Conservation (phyloP, 2,113 vertebrate species). For the Mesoclemmys tuberculata region DNA sequence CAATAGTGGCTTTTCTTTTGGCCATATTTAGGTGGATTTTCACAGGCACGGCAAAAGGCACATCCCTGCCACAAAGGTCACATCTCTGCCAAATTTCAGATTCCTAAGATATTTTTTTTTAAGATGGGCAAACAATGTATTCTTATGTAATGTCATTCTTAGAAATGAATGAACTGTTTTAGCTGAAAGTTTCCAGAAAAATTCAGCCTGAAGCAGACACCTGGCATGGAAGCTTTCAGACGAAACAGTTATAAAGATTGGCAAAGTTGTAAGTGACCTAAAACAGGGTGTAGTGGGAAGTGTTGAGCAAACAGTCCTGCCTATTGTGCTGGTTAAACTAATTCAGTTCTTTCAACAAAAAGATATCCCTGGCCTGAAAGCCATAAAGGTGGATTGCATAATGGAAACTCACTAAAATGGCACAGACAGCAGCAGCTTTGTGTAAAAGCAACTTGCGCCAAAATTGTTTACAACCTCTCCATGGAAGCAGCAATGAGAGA, state of each 20-base stretch:
- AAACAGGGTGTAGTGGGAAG: not conserved
- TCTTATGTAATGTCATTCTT: not conserved
- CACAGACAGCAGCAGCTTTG: fast-evolving
- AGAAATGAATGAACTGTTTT: not conserved
- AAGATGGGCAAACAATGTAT: not conserved
- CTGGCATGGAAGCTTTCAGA: not conserved
- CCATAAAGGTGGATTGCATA: not conserved
- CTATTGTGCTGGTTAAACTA: not conserved
- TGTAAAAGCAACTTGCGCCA: fast-evolving
- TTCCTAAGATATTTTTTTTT: not conserved
- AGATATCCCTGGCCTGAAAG: not conserved
- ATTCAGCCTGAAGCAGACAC: not conserved
- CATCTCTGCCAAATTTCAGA: not conserved
- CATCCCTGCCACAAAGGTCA: not conserved
- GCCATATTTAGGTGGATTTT: not conserved
- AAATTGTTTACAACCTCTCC: not conserved
- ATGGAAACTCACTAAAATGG: not conserved
- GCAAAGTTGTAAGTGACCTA: not conserved
- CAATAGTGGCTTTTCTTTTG: not conserved
- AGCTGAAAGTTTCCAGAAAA: not conserved
- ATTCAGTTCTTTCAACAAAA: not conserved
- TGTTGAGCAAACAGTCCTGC: not conserved
- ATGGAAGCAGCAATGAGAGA: not conserved
- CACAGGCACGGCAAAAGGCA: not conserved
- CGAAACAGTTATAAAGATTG: not conserved